A percentile compares a stretch with the other conserved stretches of the same genome.
These are phyloP conservation scores for Drosophila lutescens DNA, from an alignment of 2,888 invertebrate species.

Conservation along the genomic window DNA sequence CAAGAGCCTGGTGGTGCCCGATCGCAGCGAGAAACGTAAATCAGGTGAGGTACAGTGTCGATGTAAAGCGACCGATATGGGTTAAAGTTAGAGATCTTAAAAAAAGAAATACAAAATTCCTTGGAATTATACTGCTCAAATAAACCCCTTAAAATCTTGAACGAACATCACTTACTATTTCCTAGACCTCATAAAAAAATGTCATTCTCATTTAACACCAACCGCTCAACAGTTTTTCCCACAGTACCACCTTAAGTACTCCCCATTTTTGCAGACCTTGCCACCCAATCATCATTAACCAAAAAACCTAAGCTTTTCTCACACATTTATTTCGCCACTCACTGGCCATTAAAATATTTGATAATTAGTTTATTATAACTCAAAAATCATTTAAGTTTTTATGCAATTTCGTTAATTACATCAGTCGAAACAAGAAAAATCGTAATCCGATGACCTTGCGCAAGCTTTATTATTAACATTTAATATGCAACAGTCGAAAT, in stretches of 20 bases:
- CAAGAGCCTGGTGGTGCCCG: conserved; percentile 88
- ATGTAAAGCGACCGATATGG: conserved; percentile 60
- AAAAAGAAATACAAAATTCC: not conserved
- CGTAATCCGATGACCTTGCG: conserved; percentile 31
- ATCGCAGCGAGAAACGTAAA: conserved; percentile 89
- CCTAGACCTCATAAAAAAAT: not conserved
- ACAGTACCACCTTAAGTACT: not conserved
- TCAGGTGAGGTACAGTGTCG: conserved; percentile 87
- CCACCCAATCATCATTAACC: conserved; percentile 7
- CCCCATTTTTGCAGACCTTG: conserved; percentile 10
- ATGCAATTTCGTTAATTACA: conserved; percentile 34
- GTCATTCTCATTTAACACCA: not conserved
- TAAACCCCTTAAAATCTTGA: not conserved
- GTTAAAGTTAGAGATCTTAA: not conserved
- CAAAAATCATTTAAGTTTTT: conserved; percentile 15
- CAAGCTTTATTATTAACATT: conserved; percentile 18
- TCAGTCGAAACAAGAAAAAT: conserved; percentile 19
- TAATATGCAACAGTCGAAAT: conserved; percentile 28
- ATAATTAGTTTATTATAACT: conserved; percentile 19
- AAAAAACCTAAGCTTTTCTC: conserved; percentile 1
- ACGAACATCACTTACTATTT: not conserved
- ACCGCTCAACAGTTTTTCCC: conserved; percentile 5
- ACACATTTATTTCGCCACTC: conserved; percentile 8
- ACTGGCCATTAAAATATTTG: conserved; percentile 1
- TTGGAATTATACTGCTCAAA: not conserved